Percentiles rank a stretch among this genome's conserved stretches.
Conservation (phyloP, 2,888 invertebrate genomes). For the Linnaemya vulpina region DNA sequence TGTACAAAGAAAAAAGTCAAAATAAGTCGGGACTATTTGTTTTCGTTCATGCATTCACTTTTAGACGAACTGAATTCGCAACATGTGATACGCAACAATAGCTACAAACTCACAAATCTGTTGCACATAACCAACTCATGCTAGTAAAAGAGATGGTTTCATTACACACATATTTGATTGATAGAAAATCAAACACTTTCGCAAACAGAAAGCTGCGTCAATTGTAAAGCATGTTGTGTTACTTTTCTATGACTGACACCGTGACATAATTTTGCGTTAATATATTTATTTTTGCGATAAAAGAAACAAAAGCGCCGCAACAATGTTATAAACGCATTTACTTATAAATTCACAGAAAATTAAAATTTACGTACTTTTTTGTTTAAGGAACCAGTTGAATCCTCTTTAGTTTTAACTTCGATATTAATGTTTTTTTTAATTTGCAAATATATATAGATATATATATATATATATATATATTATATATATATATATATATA, state of each 20-base stretch:
- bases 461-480: no score
- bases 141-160: slow-evolving; percentile 34
- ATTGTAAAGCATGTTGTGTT: neutral
- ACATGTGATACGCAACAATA: slow-evolving; percentile 45
- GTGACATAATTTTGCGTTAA: slow-evolving; percentile 77
- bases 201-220: neutral
- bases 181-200: slow-evolving; percentile 26
- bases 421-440: neutral
- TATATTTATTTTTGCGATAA: slow-evolving; percentile 35
- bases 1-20: neutral
- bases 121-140: slow-evolving; percentile 7
- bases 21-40: slow-evolving; percentile 2
- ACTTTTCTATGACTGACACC: slow-evolving; percentile 77
- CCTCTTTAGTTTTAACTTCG: slow-evolving; percentile 38
- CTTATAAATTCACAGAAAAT: slow-evolving; percentile 6
- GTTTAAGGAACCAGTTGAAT: slow-evolving; percentile 60
- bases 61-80: slow-evolving; percentile 26
- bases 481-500: no score
- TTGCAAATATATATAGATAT: neutral
- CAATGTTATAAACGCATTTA: slow-evolving; percentile 17
- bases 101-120: slow-evolving; percentile 13
- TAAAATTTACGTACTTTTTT: slow-evolving; percentile 37
- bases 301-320: neutral
- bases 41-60: slow-evolving; percentile 42
- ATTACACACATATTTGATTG: slow-evolving; percentile 44